Conservation (phyloP, 30 jellyfish, hydroid and myxozoan genomes). For the Cassiopea xamachana region DNA sequence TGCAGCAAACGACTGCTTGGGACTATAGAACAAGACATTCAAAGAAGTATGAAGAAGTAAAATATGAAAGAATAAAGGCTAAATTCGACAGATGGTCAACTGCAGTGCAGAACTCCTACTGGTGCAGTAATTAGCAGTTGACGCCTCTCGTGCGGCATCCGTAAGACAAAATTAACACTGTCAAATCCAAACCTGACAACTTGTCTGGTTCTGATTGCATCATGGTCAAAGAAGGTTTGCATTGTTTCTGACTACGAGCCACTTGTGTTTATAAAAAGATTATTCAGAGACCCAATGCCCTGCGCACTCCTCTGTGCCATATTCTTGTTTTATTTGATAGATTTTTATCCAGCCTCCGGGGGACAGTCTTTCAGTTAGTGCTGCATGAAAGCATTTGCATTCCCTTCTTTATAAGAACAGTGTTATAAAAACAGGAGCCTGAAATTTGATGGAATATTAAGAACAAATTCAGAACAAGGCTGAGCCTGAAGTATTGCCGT, state of each 20-base stretch:
- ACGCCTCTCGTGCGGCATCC: slow-evolving; percentile 60
- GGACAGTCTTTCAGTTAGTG: no score
- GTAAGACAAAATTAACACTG: slow-evolving; percentile 48
- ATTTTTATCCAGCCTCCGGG: no score
- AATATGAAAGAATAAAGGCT: neutral
- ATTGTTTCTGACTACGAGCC: slow-evolving; percentile 12
- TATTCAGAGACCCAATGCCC: slow-evolving; percentile 10
- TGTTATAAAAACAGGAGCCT: no score
- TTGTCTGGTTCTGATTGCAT: slow-evolving; percentile 56
- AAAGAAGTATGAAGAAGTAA: neutral
- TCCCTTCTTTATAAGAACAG: no score
- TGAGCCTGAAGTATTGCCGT: no score
- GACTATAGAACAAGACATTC: neutral
- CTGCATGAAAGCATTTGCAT: no score
- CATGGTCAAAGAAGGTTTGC: slow-evolving; percentile 39
- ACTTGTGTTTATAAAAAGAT: slow-evolving; percentile 38
- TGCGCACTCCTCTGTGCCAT: neutral
- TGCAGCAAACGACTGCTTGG: neutral
- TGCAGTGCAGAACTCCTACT: slow-evolving; percentile 13
- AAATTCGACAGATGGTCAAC: slow-evolving; percentile 71
- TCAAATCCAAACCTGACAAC: slow-evolving; percentile 36
- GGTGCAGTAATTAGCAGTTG: slow-evolving; percentile 35
- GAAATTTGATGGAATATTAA: no score
- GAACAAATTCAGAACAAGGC: no score
- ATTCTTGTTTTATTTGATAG: no score